These are phyloP conservation scores for Motacilla alba DNA, from an alignment of 2,113 vertebrate genomes.

Conservation along the genomic window DNA sequence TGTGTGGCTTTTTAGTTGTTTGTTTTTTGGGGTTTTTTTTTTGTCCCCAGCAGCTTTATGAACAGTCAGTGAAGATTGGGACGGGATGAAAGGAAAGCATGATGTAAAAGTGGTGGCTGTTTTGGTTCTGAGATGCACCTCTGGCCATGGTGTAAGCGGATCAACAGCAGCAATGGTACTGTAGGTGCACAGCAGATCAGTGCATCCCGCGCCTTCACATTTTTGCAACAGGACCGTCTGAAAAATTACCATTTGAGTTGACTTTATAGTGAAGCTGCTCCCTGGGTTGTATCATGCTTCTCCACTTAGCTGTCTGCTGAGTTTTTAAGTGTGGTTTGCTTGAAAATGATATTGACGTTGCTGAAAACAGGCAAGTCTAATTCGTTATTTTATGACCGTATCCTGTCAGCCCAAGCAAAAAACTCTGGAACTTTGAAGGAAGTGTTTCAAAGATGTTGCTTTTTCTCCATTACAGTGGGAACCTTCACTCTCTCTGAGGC, in stretches of 20 bases:
- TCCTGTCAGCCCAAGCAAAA: background rate
- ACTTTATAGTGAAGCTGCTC: background rate
- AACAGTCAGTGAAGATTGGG: background rate
- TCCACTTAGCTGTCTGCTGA: background rate
- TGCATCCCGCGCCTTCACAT: background rate
- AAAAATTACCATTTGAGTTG: background rate
- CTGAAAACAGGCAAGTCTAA: background rate
- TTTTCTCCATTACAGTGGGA: background rate
- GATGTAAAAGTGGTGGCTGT: background rate
- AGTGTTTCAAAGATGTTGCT: background rate
- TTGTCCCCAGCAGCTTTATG: background rate
- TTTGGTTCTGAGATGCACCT: background rate
- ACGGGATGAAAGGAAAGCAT: background rate
- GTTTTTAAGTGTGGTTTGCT: background rate
- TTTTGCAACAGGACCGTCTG: background rate
- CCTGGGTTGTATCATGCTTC: background rate
- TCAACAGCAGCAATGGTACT: rapidly evolving
- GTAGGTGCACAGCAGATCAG: background rate
- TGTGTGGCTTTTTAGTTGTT: background rate
- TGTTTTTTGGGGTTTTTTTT: background rate
- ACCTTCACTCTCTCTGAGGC: background rate
- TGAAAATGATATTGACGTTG: background rate
- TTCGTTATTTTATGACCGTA: background rate
- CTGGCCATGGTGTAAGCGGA: background rate
- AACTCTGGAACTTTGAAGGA: background rate